Percentiles rank a stretch among this genome's conserved stretches.
Evolutionary conservation across 2,888 invertebrate genomes (phyloP).

Genomic region (Deilephila porcellus): DNA sequence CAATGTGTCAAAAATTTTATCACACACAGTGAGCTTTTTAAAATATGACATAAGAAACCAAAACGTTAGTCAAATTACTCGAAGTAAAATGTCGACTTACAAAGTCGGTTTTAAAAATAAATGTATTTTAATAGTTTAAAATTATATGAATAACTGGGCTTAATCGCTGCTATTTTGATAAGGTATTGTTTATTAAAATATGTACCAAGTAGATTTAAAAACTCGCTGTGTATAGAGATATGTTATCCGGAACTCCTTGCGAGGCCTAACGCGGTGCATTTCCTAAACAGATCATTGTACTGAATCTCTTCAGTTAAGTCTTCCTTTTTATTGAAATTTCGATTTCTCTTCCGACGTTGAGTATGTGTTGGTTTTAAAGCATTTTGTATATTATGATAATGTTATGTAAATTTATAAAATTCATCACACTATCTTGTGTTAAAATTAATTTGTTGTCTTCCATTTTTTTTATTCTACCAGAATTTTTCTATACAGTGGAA

Average conservation of each 20-base stretch:
- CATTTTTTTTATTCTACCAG: slow-evolving; percentile 41
- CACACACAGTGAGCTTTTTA: background rate
- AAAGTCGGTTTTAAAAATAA: slow-evolving; percentile 6
- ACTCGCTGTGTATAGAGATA: background rate
- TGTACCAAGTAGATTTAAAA: background rate
- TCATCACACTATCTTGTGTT: slow-evolving; percentile 24
- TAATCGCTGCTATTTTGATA: slow-evolving; percentile 31
- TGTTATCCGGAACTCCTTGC: background rate
- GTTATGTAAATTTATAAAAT: slow-evolving; percentile 14
- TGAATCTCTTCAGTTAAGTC: slow-evolving; percentile 33
- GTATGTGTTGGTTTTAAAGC: slow-evolving; percentile 20
- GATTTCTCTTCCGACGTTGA: background rate
- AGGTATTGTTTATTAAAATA: slow-evolving; percentile 30
- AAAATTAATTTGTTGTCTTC: slow-evolving; percentile 43
- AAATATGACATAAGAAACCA: background rate
- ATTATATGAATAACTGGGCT: background rate
- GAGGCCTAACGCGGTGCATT: slow-evolving; percentile 21
- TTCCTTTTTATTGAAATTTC: slow-evolving; percentile 21
- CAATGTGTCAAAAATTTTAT: slow-evolving; percentile 2
- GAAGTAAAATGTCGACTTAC: background rate
- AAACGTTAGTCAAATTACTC: slow-evolving; percentile 8
- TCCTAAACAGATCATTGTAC: slow-evolving; percentile 33
- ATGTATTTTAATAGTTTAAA: background rate
- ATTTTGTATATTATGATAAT: slow-evolving; percentile 26
- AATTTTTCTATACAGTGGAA: background rate